phyloP scores from a whole-genome alignment of 1,140 invertebrate genomes.

The Pteromalus puparum region DNA sequence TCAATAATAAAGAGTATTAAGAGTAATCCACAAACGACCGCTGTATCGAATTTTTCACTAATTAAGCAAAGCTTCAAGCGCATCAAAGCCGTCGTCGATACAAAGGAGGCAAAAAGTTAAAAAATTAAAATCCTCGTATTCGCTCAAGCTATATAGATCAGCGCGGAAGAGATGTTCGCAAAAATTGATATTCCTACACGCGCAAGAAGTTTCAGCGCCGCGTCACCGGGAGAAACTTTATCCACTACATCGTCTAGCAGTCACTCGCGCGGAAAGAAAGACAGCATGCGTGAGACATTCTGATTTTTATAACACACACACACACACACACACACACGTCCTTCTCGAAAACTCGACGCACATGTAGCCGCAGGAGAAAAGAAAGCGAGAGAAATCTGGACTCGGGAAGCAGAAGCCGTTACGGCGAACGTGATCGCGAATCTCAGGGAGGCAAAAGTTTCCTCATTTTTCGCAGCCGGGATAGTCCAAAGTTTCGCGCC shows the following conservation, averaged over 20 bases:
- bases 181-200: neutral
- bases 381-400: constrained; percentile 51
- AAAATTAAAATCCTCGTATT: neutral
- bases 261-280: neutral
- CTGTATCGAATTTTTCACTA: constrained; percentile 48
- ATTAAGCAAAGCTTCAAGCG: constrained; percentile 41
- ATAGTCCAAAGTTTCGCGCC: constrained; percentile 60
- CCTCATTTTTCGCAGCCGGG: constrained; percentile 71
- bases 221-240: neutral
- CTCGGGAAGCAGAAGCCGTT: constrained; percentile 62
- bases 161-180: neutral
- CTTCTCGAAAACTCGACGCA: neutral
- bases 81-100: neutral
- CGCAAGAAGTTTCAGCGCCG: neutral
- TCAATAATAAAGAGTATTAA: constrained; percentile 60
- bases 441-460: constrained; percentile 67
- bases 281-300: neutral
- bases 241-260: constrained; percentile 19
- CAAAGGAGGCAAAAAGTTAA: neutral
- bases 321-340: neutral
- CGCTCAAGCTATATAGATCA: too few relatives aligned
- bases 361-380: neutral
- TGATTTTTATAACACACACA: constrained; percentile 13
- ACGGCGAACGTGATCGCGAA: constrained; percentile 66
- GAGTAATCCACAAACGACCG: constrained; percentile 51